Conservation (phyloP, 1,140 invertebrate species). For the Hycleus cichorii region DNA sequence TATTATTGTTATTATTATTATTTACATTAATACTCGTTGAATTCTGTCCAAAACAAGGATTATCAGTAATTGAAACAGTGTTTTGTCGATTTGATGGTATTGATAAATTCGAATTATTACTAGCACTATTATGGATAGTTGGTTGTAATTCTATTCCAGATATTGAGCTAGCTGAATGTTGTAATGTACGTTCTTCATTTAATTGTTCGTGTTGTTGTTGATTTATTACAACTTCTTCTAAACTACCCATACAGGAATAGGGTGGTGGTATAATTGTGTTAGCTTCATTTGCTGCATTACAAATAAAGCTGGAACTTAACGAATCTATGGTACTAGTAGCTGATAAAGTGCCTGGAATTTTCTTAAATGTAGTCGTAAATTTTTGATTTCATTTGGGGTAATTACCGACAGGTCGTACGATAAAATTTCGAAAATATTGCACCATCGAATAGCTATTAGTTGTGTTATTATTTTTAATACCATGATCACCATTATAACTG, state of each 20-base stretch:
- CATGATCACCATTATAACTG: constrained; percentile 57
- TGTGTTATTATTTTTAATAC: constrained; percentile 53
- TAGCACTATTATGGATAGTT: constrained; percentile 5
- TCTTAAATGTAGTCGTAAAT: not conserved
- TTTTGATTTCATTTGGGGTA: not conserved
- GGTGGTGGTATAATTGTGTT: constrained; percentile 72
- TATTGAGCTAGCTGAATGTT: constrained; percentile 20
- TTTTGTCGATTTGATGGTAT: constrained; percentile 12
- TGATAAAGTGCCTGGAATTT: constrained; percentile 57
- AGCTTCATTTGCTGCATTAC: constrained; percentile 70
- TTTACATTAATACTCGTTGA: constrained; percentile 9
- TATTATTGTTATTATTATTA: not conserved
- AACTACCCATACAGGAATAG: constrained; percentile 63
- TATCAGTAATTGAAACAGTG: constrained; percentile 23
- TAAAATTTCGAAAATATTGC: constrained; percentile 71
- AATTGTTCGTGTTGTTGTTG: constrained; percentile 8
- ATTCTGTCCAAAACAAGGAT: constrained; percentile 25
- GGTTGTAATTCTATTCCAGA: constrained; percentile 18
- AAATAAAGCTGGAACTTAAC: constrained; percentile 73
- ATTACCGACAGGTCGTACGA: constrained; percentile 56
- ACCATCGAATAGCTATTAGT: constrained; percentile 71
- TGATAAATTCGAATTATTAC: constrained; percentile 11
- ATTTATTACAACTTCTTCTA: constrained; percentile 51
- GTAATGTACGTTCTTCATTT: constrained; percentile 1
- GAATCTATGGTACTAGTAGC: constrained; percentile 75